phyloP scores from a whole-genome alignment of 2,113 vertebrate species.

The Laticauda colubrina region DNA sequence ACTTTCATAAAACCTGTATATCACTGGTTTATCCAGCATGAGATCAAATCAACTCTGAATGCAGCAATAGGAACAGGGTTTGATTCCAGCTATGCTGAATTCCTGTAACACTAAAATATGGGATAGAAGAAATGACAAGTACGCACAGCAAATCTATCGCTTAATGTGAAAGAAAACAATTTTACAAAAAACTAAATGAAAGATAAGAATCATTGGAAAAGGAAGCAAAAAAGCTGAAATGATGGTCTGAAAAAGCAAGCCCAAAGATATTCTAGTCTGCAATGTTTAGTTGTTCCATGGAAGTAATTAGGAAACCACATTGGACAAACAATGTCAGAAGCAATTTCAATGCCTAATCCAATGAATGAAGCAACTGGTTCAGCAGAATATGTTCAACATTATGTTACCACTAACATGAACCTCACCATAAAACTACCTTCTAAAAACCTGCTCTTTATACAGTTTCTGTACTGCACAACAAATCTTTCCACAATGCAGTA shows the following conservation, averaged over 20 bases:
- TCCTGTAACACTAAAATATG: constrained; percentile 15
- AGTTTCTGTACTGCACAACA: constrained; percentile 2
- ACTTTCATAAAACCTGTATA: constrained; percentile 39
- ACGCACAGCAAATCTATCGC: background rate
- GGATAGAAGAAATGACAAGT: background rate
- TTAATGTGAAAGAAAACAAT: background rate
- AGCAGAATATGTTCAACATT: background rate
- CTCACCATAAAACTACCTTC: background rate
- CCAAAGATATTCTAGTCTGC: background rate
- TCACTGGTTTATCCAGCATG: constrained; percentile 29
- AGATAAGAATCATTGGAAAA: background rate
- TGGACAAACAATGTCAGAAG: background rate
- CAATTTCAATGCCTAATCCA: too few relatives aligned
- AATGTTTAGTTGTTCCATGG: background rate
- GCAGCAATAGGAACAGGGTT: constrained; percentile 31
- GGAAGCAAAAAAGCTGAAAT: background rate
- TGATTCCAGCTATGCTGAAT: constrained; percentile 15
- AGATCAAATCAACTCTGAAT: constrained; percentile 33
- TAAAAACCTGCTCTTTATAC: background rate
- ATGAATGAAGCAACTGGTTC: background rate
- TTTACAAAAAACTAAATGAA: background rate
- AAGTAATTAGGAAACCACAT: background rate
- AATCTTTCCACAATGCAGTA: constrained; percentile 5
- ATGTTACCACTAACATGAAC: background rate
- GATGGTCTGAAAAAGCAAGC: background rate